Percentiles rank a stretch among this genome's conserved stretches.
Evolutionary conservation across 2,888 invertebrate genomes (phyloP).

Genomic region (Trissolcus japonicus): DNA sequence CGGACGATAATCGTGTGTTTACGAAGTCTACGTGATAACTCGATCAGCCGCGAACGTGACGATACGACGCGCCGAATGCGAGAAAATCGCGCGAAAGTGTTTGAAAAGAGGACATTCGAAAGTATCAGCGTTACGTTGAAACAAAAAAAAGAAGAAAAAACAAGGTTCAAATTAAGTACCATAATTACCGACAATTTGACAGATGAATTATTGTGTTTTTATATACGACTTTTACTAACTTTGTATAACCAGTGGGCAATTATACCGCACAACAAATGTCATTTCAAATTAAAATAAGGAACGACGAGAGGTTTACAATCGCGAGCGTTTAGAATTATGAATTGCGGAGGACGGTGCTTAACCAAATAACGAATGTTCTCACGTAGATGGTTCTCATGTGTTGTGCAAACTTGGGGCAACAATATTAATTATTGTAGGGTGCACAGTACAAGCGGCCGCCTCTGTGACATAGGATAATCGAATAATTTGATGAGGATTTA

Average conservation of each 20-base stretch:
- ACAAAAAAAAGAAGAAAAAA: neutral
- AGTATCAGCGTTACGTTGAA: constrained; percentile 15
- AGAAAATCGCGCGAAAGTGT: constrained; percentile 31
- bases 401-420: constrained; percentile 48
- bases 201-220: too few species aligned
- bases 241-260: constrained; percentile 1
- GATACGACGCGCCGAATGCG: constrained; percentile 31
- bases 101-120: constrained; percentile 44
- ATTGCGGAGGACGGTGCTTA: constrained; percentile 21
- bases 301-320: neutral
- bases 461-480: constrained; percentile 59
- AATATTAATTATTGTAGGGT: constrained; percentile 64
- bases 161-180: neutral
- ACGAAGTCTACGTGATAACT: constrained; percentile 61
- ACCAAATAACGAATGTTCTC: constrained; percentile 47
- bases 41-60: constrained; percentile 58
- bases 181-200: constrained; percentile 3
- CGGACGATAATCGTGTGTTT: constrained; percentile 61
- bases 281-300: too few species aligned
- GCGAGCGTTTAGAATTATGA: constrained; percentile 16
- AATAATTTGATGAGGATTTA: constrained; percentile 63
- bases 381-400: constrained; percentile 46
- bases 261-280: neutral
- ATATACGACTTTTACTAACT: neutral
- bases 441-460: constrained; percentile 38